These are phyloP conservation scores for Oreortyx pictus DNA, from an alignment of 2,797 vertebrate genomes.

Conservation along the genomic window DNA sequence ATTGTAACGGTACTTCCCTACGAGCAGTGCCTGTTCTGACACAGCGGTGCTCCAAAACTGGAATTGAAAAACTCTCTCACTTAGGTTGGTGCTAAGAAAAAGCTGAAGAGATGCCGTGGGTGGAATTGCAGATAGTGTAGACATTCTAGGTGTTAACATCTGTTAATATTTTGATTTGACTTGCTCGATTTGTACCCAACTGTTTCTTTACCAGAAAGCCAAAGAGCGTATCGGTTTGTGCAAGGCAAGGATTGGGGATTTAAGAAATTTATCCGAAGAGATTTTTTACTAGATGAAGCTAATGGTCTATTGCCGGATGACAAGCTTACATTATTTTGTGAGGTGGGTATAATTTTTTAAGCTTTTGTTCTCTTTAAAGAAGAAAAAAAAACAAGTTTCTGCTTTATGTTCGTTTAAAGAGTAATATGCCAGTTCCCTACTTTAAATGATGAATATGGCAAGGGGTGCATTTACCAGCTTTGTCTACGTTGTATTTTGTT, in stretches of 20 bases:
- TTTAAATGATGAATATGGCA: neutral
- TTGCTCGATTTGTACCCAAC: slow-evolving; percentile 4
- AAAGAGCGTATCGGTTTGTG: slow-evolving; percentile 99
- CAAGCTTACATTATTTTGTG: slow-evolving; percentile 98
- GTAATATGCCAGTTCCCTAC: neutral
- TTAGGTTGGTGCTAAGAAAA: neutral
- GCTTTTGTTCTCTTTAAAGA: neutral
- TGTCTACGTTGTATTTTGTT: neutral
- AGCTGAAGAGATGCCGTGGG: neutral
- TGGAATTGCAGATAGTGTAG: neutral
- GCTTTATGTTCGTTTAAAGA: neutral
- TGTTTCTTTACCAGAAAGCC: slow-evolving; percentile 90
- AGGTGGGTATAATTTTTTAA: slow-evolving; percentile 82
- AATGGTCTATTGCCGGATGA: slow-evolving; percentile 98
- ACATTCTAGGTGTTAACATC: neutral
- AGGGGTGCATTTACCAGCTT: neutral
- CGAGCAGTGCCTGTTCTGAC: slow-evolving; percentile 47
- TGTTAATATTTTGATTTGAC: neutral
- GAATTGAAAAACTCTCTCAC: neutral
- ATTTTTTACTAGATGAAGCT: slow-evolving; percentile 98
- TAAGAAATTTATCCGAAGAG: slow-evolving; percentile 98
- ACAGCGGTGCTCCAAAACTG: neutral
- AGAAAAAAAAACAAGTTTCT: neutral
- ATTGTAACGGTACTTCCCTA: slow-evolving; percentile 27
- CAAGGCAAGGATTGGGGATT: slow-evolving; percentile 99